Evolutionary conservation across 2,113 vertebrate species (phyloP).

Genomic region (Thamnophis sirtalis): DNA sequence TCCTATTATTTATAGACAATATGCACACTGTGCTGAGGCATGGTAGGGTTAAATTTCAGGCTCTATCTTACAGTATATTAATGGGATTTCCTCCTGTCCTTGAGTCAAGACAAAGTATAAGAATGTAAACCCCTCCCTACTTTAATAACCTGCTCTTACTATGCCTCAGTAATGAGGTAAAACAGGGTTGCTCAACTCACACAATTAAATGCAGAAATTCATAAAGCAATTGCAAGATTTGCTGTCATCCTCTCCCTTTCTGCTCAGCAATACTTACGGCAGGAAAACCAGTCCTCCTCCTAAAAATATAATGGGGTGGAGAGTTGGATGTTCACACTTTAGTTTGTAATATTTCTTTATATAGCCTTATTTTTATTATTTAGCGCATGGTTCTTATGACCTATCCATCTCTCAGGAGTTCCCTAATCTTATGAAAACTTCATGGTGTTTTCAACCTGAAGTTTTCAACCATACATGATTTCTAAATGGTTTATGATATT

Average conservation of each 20-base stretch:
- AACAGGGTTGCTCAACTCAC: too few relatives aligned
- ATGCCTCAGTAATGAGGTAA: too few relatives aligned
- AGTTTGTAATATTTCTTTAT: neutral
- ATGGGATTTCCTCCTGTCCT: too few relatives aligned
- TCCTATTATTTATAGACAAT: neutral
- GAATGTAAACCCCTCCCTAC: too few relatives aligned
- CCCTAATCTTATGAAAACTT: neutral
- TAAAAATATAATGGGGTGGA: neutral
- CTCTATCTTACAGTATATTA: too few relatives aligned
- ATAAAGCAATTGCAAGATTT: too few relatives aligned
- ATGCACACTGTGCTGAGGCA: neutral
- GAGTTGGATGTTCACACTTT: neutral
- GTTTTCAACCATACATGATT: neutral
- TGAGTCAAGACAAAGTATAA: too few relatives aligned
- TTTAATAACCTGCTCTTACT: too few relatives aligned
- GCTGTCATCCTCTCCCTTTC: too few relatives aligned
- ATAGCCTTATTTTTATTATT: neutral
- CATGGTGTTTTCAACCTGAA: neutral
- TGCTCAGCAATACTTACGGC: too few relatives aligned
- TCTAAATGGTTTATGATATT: neutral
- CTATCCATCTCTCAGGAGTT: neutral
- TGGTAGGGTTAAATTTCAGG: neutral
- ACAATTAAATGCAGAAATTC: too few relatives aligned
- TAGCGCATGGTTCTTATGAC: neutral
- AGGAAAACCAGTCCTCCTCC: too few relatives aligned